Evolutionary conservation across 2,888 invertebrate species (phyloP), one percentile per base, ranked within the genome.

Genomic region (Zaprionus bogoriensis): DNA sequence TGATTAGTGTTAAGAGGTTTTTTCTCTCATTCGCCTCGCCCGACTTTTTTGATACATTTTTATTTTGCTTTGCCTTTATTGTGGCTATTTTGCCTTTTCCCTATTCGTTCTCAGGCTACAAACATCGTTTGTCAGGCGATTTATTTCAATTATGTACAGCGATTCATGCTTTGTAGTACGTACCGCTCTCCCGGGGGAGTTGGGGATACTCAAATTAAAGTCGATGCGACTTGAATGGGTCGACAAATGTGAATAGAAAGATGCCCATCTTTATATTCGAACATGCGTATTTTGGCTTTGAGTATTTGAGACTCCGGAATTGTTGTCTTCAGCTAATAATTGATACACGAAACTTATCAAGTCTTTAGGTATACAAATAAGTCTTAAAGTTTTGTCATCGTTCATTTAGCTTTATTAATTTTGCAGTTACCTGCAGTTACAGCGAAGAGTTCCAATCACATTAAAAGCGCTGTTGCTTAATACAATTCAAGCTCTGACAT

Each of bases 81-180:
- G 45, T 55, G 46, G 47, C 53, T 58, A 47, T 69, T 63, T 65
- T 45, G 48, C 30, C 52, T 48, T 41, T 63, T 63, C 27, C 30
- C 47, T 27, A 12, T 17, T 12, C 20, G 39, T 42, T 39, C 51
- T 51, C 38, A 54, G 54, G 39, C 30, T 36, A 45, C 57, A 46
- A 62, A 53, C 68, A 68, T 86, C 76, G 72, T 80, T 87, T 83
- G 87, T 80, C 77, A 74, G 59, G 59, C 84, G 77, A 87, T 83
- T 84, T 86, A 86, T 84, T 84, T 87, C 87, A 87, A 86, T 87
- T 87, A 80, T 73, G 48, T 59, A 52, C 44, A 39, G 19, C 46
- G 30, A 54, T 63, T 74, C 58, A 54, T 36, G 53, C 46, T 54
- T 57, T 67, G 54, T 67, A 61, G 54, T 61, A 61, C 47, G 28